Evolutionary conservation across 2,888 invertebrate species (phyloP).

Genomic region (Callinectes sapidus): DNA sequence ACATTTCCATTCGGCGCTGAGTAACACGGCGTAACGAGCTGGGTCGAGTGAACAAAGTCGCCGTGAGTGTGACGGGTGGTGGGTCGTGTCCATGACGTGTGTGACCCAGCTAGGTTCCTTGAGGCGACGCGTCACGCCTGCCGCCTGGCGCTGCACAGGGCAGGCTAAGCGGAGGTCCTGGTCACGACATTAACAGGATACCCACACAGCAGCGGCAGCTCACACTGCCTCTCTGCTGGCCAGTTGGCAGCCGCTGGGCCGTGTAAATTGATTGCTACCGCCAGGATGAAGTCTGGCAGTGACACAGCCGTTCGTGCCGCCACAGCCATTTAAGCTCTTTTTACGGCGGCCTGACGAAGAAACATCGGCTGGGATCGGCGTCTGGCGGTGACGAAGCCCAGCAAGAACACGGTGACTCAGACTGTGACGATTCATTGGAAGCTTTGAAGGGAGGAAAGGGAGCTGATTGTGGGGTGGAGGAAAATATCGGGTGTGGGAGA

Average conservation of each 20-base stretch:
- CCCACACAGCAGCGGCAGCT: not conserved
- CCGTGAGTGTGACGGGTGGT: constrained; percentile 12
- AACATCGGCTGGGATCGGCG: not conserved
- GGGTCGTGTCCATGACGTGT: constrained; percentile 1
- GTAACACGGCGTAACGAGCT: not conserved
- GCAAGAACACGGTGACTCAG: not conserved
- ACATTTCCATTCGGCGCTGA: not conserved
- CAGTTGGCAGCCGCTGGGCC: not conserved
- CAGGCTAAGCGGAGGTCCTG: not conserved
- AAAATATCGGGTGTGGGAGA: not conserved
- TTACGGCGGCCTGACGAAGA: not conserved
- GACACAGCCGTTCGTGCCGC: not conserved
- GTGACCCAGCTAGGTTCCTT: not conserved
- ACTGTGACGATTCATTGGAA: not conserved
- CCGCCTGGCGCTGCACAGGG: not conserved
- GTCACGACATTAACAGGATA: not conserved
- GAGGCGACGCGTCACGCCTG: not conserved
- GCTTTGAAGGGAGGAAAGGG: not conserved
- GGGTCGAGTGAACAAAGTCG: not conserved
- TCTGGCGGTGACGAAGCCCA: not conserved
- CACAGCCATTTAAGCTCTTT: not conserved
- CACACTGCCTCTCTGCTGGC: not conserved
- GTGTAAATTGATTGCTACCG: not conserved
- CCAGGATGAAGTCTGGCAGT: not conserved
- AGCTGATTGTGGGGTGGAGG: not conserved